Base-by-base conservation (phyloP, 2,888 invertebrate genomes). In the Cheilosia impressa region DNA sequence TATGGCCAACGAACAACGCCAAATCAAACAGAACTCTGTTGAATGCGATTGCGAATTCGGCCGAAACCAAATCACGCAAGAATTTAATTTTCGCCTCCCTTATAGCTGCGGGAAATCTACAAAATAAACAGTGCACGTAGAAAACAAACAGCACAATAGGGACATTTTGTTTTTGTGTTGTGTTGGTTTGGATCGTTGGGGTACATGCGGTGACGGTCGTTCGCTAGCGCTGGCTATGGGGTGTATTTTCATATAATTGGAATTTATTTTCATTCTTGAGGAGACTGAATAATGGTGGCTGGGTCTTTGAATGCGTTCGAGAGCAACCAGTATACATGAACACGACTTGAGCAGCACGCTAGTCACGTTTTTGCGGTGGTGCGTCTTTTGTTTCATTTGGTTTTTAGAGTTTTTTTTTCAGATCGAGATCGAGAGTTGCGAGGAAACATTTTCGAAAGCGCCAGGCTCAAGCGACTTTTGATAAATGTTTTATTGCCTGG, bases 301-400 rank as follows among this genome's bases (percentile, higher is more conserved):
- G 7, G 17, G 47, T 71, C 38, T 71, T 34, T 50, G 17, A 47
- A 15, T 47, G 47, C 69, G 15, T 69, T 43, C 17, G 19, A 58
- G 22, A 71, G 60, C 38, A 58, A 65, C 65, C 24, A 24, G 38
- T n/a, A 60, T 62, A 43, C 43, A 43, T 7, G 45, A 47, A 3
- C 17, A 9, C 7, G 4, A 31, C 24, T 41, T 15, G 31, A 34
- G 63, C 63, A 17, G 45, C 55, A 73, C 22, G 63, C 73, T 63
- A 65, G 75, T 75, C 75, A 75, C 75, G 75, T 75, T 75, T 58
- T 15, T 52, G 63, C 24, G 47, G 17, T 47, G 63, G 57, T 57
- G 31, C 17, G 15, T 31, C 4, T 27, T 27, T 57, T 65, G 24
- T 24, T 45, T 53, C 52, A 41, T 38, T 45, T 53, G 60, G 52